Percentiles rank a stretch among this genome's conserved stretches.
phyloP scores from a whole-genome alignment of 2,113 vertebrate species.

The Poicephalus gulielmi region DNA sequence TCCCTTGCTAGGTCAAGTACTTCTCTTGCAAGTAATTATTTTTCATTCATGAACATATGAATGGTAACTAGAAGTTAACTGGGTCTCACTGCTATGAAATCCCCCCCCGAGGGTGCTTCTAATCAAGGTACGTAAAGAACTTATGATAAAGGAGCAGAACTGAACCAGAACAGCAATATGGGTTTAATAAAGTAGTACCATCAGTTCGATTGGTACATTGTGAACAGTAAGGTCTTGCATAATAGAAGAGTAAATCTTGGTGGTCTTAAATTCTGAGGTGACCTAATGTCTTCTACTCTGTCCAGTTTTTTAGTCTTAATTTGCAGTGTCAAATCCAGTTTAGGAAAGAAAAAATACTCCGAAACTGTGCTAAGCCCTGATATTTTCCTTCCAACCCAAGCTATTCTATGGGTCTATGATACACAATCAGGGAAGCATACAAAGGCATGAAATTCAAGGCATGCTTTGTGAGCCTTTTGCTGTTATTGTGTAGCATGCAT shows the following conservation, averaged over 20 bases:
- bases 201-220: background rate
- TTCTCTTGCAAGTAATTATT: background rate
- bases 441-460: background rate
- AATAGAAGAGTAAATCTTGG: background rate
- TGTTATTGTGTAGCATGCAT: accelerated
- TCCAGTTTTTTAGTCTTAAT: background rate
- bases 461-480: accelerated
- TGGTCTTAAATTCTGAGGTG: background rate
- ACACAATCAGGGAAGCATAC: background rate
- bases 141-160: background rate
- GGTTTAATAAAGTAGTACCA: background rate
- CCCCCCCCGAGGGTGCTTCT: background rate
- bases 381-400: background rate
- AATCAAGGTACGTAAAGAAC: background rate
- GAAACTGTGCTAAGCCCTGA: background rate
- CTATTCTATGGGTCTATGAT: background rate
- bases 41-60: background rate
- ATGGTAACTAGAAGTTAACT: background rate
- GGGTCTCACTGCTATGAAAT: background rate
- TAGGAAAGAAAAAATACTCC: background rate
- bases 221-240: background rate
- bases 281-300: background rate
- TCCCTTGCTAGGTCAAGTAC: background rate
- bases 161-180: background rate
- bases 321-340: background rate